These are phyloP conservation scores for Idaea aversata DNA, from an alignment of 2,888 invertebrate species.

Conservation along the genomic window DNA sequence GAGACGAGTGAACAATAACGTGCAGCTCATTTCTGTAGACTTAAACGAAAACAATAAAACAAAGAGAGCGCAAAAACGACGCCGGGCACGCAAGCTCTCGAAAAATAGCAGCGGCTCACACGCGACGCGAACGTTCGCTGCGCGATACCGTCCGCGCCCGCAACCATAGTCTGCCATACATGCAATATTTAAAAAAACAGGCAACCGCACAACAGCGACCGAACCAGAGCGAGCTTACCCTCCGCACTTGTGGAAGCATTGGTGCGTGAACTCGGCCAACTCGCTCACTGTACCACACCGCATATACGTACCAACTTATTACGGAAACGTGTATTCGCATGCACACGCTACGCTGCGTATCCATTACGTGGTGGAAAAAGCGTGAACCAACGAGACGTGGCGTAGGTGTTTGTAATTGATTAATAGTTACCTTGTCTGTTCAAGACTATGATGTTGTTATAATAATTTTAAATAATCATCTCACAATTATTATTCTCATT, in stretches of 20 bases:
- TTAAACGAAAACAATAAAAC: conserved; percentile 69
- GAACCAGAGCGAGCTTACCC: conserved; percentile 41
- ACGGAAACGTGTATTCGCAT: conserved; percentile 46
- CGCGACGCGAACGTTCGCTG: conserved; percentile 49
- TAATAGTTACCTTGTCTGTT: conserved; percentile 67
- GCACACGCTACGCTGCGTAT: conserved; percentile 46
- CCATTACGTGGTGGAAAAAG: conserved; percentile 74
- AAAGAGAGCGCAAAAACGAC: conserved; percentile 67
- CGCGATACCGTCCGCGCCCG: conserved; percentile 32
- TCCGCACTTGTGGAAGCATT: conserved; percentile 61
- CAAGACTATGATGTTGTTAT: conserved; percentile 26
- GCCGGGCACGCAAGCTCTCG: conserved; percentile 65
- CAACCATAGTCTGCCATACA: conserved; percentile 46
- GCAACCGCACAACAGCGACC: conserved; percentile 38
- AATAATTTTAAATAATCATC: background rate
- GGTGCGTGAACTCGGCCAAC: conserved; percentile 63
- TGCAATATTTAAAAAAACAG: conserved; percentile 45
- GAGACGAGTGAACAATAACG: conserved; percentile 64
- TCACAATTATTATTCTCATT: background rate
- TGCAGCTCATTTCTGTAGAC: conserved; percentile 65
- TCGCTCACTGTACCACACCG: conserved; percentile 25
- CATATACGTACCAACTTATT: conserved; percentile 46
- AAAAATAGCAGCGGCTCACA: conserved; percentile 63
- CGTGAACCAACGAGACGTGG: conserved; percentile 48
- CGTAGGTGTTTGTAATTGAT: conserved; percentile 69